A percentile compares a stretch with the other conserved stretches of the same genome.
Conservation (phyloP, 2,888 invertebrate species). For the Spicauda simplicius region DNA sequence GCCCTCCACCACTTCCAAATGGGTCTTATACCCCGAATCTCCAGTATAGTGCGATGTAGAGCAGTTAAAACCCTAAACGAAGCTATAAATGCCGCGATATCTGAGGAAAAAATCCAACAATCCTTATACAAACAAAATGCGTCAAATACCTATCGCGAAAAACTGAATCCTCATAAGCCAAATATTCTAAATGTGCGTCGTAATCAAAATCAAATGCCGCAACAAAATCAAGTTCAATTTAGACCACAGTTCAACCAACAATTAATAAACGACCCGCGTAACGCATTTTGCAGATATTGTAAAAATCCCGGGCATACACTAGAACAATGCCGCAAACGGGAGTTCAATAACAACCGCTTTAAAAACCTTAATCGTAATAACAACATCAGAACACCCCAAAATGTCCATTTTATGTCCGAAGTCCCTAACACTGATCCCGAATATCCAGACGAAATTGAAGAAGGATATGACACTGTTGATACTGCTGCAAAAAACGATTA, state of each 20-base stretch:
- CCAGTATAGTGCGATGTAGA: conserved; percentile 31
- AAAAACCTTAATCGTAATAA: background rate
- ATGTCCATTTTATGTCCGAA: background rate
- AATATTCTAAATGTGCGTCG: background rate
- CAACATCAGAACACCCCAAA: background rate
- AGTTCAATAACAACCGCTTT: conserved; percentile 5
- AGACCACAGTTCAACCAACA: conserved; percentile 3
- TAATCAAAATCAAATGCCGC: background rate
- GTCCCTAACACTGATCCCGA: background rate
- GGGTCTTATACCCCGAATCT: conserved; percentile 23
- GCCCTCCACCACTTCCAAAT: too few species aligned
- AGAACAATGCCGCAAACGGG: conserved; percentile 1
- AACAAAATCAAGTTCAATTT: background rate
- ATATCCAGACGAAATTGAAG: background rate
- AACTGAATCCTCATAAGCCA: too few species aligned
- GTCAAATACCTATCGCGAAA: background rate
- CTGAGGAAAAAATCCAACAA: conserved; percentile 32
- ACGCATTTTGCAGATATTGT: conserved; percentile 2
- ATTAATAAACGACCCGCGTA: background rate
- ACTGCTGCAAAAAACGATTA: background rate
- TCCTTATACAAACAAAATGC: background rate
- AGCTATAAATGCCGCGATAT: conserved; percentile 15
- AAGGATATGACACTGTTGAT: background rate
- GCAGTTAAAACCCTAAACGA: conserved; percentile 18
- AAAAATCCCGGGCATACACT: background rate